Evolutionary conservation across 2,113 vertebrate genomes (phyloP), one percentile per base, ranked within the genome.

Genomic region (Gulo gulo): DNA sequence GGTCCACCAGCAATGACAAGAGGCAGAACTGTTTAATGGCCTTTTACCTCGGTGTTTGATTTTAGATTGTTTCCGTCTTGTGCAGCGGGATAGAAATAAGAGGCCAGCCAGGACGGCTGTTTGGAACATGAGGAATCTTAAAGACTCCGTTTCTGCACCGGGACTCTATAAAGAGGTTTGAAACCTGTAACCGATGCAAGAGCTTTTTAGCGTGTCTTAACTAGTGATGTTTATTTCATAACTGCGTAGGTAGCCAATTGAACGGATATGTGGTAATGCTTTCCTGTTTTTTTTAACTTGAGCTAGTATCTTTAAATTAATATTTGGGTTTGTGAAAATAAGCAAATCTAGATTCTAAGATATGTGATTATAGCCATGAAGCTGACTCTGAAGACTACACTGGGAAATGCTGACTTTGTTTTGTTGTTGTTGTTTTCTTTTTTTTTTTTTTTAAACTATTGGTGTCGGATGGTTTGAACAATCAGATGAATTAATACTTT

Each of bases 111-210:
- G 6, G 39, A 95, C 57, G 61, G 74, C 67, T 98, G n/a, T 91
- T 69, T 93, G 78, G 85, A 84, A 89, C 42, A 89, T 71, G 95
- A 85, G 2, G 73, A 88, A 34, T 96, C 15, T 34, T 92, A 57
- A 23, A 96, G 76, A 84, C 39, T 86, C 87, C 0, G 0, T 89
- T 97, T 96, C 47, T 78, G 69, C 97, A 94, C 34, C 81, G 36
- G 88, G 93, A 93, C 82, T 71, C 50, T 91, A 6, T 73, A 90
- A 96, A 94, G 74, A 26, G 1, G 31, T 97, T 98, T 98, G 81
- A 82, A 92, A 76, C 29, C 16, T 26, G 50, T 45, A 94, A 94
- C 55, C 61, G 24, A 34, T 94, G 14, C 47, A 81, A 18, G 11
- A 50, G 16, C 10, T 52, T 24, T 67, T 79, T 55, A 94, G 23